Evolutionary conservation across 2,888 invertebrate species (phyloP).

Genomic region (Bibio marci): DNA sequence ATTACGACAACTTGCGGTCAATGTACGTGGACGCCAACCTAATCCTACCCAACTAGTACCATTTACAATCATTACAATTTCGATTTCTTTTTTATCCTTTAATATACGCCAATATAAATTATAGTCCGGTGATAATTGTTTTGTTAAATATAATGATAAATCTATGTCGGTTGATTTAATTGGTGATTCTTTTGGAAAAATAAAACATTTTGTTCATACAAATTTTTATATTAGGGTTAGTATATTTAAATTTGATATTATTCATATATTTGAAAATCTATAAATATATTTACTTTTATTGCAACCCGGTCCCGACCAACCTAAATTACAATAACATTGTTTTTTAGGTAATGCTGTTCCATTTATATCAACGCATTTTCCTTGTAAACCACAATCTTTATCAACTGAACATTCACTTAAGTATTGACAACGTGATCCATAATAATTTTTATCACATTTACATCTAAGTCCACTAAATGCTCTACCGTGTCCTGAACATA

Average conservation of each 20-base stretch:
- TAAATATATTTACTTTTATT: constrained; percentile 48
- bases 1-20: constrained; percentile 61
- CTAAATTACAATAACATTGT: constrained; percentile 80
- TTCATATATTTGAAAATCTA: neutral
- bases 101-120: constrained; percentile 73
- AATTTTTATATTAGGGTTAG: neutral
- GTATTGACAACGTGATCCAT: constrained; percentile 73
- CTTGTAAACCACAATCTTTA: constrained; percentile 71
- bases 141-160: constrained; percentile 48
- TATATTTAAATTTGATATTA: neutral
- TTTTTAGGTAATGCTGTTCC: constrained; percentile 65
- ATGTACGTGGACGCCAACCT: constrained; percentile 76
- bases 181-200: constrained; percentile 41
- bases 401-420: constrained; percentile 73
- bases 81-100: constrained; percentile 69
- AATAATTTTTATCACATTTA: constrained; percentile 64
- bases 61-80: constrained; percentile 74
- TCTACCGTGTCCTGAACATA: constrained; percentile 72
- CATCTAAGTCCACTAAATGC: constrained; percentile 59
- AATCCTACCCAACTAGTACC: constrained; percentile 71
- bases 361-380: constrained; percentile 66
- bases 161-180: constrained; percentile 58
- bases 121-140: constrained; percentile 55
- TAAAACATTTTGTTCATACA: constrained; percentile 6
- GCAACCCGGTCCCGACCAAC: constrained; percentile 76